These are phyloP conservation scores for Schizaphis graminum DNA, from an alignment of 2,888 invertebrate genomes.

Conservation along the genomic window DNA sequence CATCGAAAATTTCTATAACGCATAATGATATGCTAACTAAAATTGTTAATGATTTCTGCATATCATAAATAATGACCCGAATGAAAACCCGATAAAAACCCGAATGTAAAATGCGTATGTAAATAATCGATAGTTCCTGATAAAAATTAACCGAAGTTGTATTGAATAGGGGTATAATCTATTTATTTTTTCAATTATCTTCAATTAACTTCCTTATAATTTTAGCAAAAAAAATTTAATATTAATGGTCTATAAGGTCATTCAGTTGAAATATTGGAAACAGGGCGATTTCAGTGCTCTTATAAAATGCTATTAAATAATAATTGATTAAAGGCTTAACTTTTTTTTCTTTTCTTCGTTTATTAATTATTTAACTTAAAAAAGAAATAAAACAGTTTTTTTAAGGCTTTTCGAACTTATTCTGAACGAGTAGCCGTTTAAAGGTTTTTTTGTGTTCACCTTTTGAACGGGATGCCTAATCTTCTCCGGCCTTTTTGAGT, in stretches of 20 bases:
- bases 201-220: background rate
- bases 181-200: background rate
- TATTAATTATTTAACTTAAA: slow-evolving; percentile 58
- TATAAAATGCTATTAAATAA: slow-evolving; percentile 49
- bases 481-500: slow-evolving; percentile 61
- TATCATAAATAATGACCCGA: background rate
- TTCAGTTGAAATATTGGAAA: slow-evolving; percentile 24
- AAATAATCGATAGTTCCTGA: background rate
- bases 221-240: slow-evolving; percentile 34
- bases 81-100: too few species aligned
- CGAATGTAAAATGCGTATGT: background rate
- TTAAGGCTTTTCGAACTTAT: slow-evolving; percentile 55
- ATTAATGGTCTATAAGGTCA: slow-evolving; percentile 52
- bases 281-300: slow-evolving; percentile 8
- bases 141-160: background rate
- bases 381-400: slow-evolving; percentile 44
- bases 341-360: slow-evolving; percentile 49
- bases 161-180: background rate
- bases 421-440: slow-evolving; percentile 38
- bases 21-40: background rate
- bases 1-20: background rate
- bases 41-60: background rate
- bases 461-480: slow-evolving; percentile 51
- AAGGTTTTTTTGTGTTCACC: slow-evolving; percentile 60
- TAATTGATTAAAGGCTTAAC: slow-evolving; percentile 56